These are phyloP conservation scores for Limnephilus lunatus DNA, from an alignment of 2,888 invertebrate genomes.

Conservation along the genomic window DNA sequence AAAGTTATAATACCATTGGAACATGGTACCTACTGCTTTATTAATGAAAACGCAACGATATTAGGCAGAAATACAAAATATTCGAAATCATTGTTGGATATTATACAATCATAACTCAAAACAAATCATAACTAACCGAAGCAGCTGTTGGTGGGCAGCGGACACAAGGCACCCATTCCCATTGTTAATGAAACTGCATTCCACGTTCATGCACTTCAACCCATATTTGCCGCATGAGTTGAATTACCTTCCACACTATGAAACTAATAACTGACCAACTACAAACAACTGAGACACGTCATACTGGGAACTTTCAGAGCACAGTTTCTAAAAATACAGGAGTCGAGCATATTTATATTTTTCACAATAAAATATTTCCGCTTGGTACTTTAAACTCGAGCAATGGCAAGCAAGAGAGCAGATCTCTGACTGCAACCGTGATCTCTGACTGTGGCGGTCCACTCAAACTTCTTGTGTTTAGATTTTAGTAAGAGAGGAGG, in stretches of 20 bases:
- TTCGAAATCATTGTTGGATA: background rate
- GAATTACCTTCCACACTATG: background rate
- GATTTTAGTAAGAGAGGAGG: background rate
- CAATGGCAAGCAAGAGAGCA: background rate
- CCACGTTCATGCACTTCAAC: slow-evolving; percentile 24
- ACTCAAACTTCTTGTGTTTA: background rate
- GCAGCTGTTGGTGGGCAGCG: slow-evolving; percentile 44
- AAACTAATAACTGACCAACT: background rate
- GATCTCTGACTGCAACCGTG: slow-evolving; percentile 15
- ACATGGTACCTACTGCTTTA: no score
- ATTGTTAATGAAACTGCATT: background rate
- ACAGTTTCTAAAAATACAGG: slow-evolving; percentile 16
- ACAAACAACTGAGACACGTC: slow-evolving; percentile 20
- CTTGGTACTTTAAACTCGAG: slow-evolving; percentile 4
- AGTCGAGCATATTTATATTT: background rate
- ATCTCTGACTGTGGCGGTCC: background rate
- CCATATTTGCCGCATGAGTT: slow-evolving; percentile 27
- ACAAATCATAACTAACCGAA: slow-evolving; percentile 46
- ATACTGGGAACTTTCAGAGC: background rate
- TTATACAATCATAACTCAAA: background rate
- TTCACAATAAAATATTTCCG: background rate
- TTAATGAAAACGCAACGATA: no score
- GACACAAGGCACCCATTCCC: slow-evolving; percentile 57
- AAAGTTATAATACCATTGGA: no score
- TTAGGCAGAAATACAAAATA: background rate